Base-by-base conservation (phyloP, 23 tunicate species). In the Trididemnum clinides region DNA sequence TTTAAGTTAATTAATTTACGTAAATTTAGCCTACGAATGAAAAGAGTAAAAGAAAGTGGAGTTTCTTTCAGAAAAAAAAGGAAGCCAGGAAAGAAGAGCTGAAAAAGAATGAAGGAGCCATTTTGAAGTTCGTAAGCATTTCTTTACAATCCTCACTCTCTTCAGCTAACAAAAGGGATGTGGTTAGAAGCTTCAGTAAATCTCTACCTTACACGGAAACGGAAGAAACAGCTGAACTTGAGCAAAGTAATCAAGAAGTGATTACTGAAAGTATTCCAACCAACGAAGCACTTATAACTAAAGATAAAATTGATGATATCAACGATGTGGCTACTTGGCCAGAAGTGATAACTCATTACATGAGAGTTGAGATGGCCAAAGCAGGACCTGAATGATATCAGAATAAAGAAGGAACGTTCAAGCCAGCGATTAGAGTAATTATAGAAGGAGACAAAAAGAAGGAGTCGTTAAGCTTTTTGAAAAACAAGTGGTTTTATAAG, bases 41-140 rank as follows among this genome's bases (percentile, higher is more conserved):
- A 78, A 28, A 51, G 83, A 51, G 66, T 78, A 28, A 78, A 78
- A 78, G 83, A 78, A 78, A 78, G 83, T 78, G 83, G 26, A 34
- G 22, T 19, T 78, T 51, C 29, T 51, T 73, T 38, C 6, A 15
- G 33, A 73, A 73, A 31, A 26, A 78, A 54, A 78, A 50, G 83
- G 51, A 78, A 78, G 83, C 83, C 22, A 78, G 83, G 28, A 34
- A 78, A 78, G 66, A 28, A 7, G 83, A 78, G 28, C 38, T 78
- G 30, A 78, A 78, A 78, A 78, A 78, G 83, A 51, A 78, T 54
- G 83, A 78, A 54, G 65, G 83, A 78, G 69, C 83, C 66, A 78
- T 78, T 51, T 54, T 78, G 25, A 78, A 78, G 66, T 78, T 51
- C 25, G 83, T 78, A 50, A 39, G 38, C 25, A 73, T 73, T 73